Evolutionary conservation across 1,140 invertebrate species (phyloP).

Genomic region (Arion vulgaris): DNA sequence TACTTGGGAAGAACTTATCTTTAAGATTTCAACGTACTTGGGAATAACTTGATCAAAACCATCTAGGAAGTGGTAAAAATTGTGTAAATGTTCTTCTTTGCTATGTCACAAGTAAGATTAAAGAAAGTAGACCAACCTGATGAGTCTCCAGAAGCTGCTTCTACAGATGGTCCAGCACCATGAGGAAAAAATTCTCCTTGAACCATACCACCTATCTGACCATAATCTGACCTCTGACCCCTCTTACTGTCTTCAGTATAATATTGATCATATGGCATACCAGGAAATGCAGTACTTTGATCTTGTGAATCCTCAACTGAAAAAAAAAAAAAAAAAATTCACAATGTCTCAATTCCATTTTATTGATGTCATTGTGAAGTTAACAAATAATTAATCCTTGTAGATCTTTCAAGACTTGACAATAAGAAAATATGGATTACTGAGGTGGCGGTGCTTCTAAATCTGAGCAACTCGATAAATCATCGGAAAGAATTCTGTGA

Average conservation of each 20-base stretch:
- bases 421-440: no score
- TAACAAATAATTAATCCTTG: no score
- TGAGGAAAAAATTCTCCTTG: conserved; percentile 9
- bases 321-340: background rate
- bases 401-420: no score
- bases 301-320: conserved; percentile 36
- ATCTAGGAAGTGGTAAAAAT: background rate
- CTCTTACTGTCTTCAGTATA: conserved; percentile 19
- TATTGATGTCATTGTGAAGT: no score
- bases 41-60: no score
- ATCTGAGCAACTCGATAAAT: no score
- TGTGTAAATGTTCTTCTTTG: background rate
- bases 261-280: conserved; percentile 33
- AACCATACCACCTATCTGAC: background rate
- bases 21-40: no score
- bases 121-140: conserved; percentile 30
- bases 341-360: no score
- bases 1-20: no score
- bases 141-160: conserved; percentile 6
- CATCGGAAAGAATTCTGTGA: no score
- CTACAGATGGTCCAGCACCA: conserved; percentile 15
- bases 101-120: background rate
- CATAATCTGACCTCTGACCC: conserved; percentile 27
- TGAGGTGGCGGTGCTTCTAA: no score
- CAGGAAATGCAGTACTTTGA: conserved; percentile 20